Evolutionary conservation across 1,140 invertebrate species (phyloP).

Genomic region (Calephelis virginiensis): DNA sequence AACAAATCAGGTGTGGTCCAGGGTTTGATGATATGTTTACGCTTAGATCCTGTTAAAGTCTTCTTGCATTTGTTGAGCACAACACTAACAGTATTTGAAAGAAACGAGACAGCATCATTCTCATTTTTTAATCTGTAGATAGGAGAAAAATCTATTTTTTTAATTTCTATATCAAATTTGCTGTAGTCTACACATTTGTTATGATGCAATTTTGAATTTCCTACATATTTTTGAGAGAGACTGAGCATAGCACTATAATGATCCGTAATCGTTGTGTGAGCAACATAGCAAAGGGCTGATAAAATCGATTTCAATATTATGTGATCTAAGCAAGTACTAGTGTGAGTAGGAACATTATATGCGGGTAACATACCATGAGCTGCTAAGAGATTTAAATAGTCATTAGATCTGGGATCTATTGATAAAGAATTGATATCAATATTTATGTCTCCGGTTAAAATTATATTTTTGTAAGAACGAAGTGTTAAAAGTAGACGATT

Average conservation of each 20-base stretch:
- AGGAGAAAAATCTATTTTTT: not conserved
- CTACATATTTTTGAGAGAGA: not conserved
- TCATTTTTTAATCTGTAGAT: not conserved
- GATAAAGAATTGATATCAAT: not conserved
- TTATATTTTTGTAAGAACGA: not conserved
- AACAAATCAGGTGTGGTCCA: conserved; percentile 3
- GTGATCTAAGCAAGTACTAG: not conserved
- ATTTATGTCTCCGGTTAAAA: not conserved
- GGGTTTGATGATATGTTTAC: not conserved
- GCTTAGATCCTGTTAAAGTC: not conserved
- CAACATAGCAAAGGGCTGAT: not conserved
- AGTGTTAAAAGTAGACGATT: not conserved
- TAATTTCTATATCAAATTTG: not conserved
- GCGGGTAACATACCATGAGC: conserved; percentile 1
- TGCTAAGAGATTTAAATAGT: not conserved
- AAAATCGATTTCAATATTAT: not conserved
- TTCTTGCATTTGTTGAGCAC: not conserved
- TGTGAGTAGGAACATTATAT: not conserved
- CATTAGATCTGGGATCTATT: not conserved
- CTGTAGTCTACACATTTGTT: not conserved
- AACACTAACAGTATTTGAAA: not conserved
- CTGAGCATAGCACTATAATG: not conserved
- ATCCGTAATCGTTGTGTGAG: not conserved
- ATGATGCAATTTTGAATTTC: not conserved
- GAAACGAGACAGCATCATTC: not conserved